phyloP scores from a whole-genome alignment of 2,113 vertebrate species.

The Chelonoidis abingdonii region DNA sequence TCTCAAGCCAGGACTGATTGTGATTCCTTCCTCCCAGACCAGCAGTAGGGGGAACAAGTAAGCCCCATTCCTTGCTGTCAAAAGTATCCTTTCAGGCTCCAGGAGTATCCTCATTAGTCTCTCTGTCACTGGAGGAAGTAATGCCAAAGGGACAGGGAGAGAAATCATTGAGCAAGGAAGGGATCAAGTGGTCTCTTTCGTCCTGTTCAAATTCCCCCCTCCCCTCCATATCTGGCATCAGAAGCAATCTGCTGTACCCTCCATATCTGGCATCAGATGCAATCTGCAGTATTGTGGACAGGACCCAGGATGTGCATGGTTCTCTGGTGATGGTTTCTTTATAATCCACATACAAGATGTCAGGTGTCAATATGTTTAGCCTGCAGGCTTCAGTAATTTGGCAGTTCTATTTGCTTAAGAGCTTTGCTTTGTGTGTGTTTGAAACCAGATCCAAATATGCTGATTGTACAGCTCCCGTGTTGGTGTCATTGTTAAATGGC shows the following conservation, averaged over 20 bases:
- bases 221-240: background rate
- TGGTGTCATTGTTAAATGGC: background rate
- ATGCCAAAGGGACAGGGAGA: background rate
- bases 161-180: background rate
- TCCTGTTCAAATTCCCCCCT: background rate
- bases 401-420: background rate
- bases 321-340: background rate
- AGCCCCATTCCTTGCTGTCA: background rate
- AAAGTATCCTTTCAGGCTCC: background rate
- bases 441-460: accelerated
- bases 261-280: accelerated
- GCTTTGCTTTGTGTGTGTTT: background rate
- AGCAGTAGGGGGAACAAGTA: background rate
- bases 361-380: background rate
- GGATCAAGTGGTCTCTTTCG: background rate
- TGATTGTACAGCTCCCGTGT: background rate
- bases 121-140: background rate
- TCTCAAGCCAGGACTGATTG: background rate
- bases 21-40: background rate
- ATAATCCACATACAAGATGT: background rate
- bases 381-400: background rate
- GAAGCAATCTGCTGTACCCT: background rate
- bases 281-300: background rate
- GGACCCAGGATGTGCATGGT: accelerated
- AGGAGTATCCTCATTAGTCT: background rate